Percentiles rank a stretch among this genome's conserved stretches.
Evolutionary conservation across 2,888 invertebrate species (phyloP).

Genomic region (Andrena dorsata): DNA sequence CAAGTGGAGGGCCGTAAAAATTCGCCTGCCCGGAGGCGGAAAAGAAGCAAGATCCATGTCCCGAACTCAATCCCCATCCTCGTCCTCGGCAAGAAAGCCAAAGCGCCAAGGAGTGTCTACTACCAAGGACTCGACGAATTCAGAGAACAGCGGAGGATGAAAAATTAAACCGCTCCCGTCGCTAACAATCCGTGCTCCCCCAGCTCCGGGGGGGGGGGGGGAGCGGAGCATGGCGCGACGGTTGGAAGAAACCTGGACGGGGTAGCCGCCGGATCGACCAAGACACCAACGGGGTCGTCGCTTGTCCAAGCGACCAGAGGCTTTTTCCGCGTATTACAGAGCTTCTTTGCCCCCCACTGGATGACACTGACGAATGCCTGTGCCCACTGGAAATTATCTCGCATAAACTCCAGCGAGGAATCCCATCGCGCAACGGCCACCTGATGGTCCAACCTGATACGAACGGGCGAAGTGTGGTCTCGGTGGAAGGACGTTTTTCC

Average conservation of each 20-base stretch:
- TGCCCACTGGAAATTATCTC: slow-evolving; percentile 63
- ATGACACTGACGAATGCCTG: slow-evolving; percentile 69
- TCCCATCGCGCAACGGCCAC: slow-evolving; percentile 51
- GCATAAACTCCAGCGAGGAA: slow-evolving; percentile 55
- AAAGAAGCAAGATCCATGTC: neutral
- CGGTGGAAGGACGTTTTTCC: slow-evolving; percentile 39
- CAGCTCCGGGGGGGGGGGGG: neutral
- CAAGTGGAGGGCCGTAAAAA: no score
- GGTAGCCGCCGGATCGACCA: slow-evolving; percentile 21
- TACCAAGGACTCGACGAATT: neutral
- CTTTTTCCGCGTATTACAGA: slow-evolving; percentile 54
- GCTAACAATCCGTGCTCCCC: slow-evolving; percentile 14
- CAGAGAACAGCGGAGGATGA: slow-evolving; percentile 29
- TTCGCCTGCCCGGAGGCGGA: neutral
- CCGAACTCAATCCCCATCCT: slow-evolving; percentile 1
- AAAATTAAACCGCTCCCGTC: slow-evolving; percentile 45
- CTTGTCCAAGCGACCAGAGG: slow-evolving; percentile 28
- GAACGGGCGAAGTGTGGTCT: slow-evolving; percentile 40
- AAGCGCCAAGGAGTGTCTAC: neutral
- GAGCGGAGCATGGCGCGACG: neutral
- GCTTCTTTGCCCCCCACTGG: slow-evolving; percentile 33
- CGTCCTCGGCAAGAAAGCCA: neutral
- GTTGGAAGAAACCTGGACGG: slow-evolving; percentile 19
- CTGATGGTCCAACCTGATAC: slow-evolving; percentile 57
- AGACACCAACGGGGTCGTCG: slow-evolving; percentile 14